phyloP scores from a whole-genome alignment of 2,797 vertebrate genomes.

The Syncerus caffer region DNA sequence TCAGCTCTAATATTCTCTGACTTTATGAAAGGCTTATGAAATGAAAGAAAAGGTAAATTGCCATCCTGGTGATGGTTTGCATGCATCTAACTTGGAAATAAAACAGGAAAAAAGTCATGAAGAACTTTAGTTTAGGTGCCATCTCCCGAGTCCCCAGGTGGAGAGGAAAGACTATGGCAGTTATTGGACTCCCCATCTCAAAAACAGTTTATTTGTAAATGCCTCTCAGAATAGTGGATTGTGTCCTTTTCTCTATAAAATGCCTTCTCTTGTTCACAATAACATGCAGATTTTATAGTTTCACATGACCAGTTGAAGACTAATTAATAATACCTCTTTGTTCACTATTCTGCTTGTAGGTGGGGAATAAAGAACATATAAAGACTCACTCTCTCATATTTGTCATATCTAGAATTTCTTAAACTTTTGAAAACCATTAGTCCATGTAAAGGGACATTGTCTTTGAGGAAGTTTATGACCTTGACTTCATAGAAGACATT shows the following conservation, averaged over 20 bases:
- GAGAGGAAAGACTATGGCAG: background rate
- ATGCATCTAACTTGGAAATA: background rate
- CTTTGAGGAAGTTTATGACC: background rate
- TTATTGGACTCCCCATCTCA: background rate
- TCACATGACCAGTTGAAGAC: background rate
- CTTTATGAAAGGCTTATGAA: constrained; percentile 34
- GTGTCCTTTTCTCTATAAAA: constrained; percentile 26
- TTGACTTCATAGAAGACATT: background rate
- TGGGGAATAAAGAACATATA: constrained; percentile 32
- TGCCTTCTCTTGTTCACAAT: constrained; percentile 31
- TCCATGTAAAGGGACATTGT: background rate
- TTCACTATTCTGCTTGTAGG: constrained; percentile 41
- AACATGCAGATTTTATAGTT: constrained; percentile 36
- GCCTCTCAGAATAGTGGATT: constrained; percentile 22
- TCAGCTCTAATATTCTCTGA: background rate
- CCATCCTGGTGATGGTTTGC: background rate
- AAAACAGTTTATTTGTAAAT: constrained; percentile 17
- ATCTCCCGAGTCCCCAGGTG: background rate
- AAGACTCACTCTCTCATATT: constrained; percentile 18
- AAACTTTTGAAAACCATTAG: constrained; percentile 36
- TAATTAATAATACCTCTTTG: constrained; percentile 61
- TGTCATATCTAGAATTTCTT: constrained; percentile 53
- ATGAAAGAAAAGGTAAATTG: background rate
- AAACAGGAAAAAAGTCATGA: background rate
- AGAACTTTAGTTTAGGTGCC: background rate